Evolutionary conservation across 2,797 vertebrate species (phyloP).

Genomic region (Melanotaenia boesemani): DNA sequence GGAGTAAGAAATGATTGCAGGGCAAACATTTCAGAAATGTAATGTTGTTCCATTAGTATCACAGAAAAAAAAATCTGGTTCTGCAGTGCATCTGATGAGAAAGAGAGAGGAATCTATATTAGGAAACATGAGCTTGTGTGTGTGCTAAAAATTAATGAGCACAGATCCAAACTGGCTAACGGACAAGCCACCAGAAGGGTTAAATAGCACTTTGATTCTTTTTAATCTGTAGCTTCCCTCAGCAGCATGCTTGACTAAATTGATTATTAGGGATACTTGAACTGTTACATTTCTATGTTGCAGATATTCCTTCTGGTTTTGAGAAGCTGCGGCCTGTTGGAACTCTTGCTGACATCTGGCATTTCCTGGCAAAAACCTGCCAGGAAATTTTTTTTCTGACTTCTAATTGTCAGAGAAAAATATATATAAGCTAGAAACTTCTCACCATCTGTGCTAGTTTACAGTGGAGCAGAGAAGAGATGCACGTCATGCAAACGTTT

Average conservation of each 20-base stretch:
- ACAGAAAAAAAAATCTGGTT: conserved; percentile 22
- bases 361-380: conserved; percentile 28
- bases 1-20: conserved; percentile 19
- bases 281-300: not conserved
- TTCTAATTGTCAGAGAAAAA: conserved; percentile 37
- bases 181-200: conserved; percentile 49
- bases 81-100: not conserved
- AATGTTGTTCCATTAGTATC: conserved; percentile 16
- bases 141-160: conserved; percentile 50
- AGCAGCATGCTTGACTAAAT: conserved; percentile 32
- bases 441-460: conserved; percentile 31
- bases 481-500: conserved; percentile 20
- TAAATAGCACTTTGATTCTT: conserved; percentile 57
- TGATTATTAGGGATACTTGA: conserved; percentile 48
- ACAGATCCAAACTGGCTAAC: conserved; percentile 25
- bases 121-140: not conserved
- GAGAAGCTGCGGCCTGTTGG: conserved; percentile 34
- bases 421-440: conserved; percentile 31
- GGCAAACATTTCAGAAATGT: conserved; percentile 25
- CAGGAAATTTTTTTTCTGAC: conserved; percentile 4
- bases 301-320: conserved; percentile 25
- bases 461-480: conserved; percentile 21
- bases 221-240: conserved; percentile 49
- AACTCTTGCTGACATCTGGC: conserved; percentile 30
- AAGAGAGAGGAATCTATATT: conserved; percentile 1